A percentile compares a stretch with the other conserved stretches of the same genome.
Conservation (phyloP, 2,113 vertebrate genomes). For the Trochalopteron elliotii region DNA sequence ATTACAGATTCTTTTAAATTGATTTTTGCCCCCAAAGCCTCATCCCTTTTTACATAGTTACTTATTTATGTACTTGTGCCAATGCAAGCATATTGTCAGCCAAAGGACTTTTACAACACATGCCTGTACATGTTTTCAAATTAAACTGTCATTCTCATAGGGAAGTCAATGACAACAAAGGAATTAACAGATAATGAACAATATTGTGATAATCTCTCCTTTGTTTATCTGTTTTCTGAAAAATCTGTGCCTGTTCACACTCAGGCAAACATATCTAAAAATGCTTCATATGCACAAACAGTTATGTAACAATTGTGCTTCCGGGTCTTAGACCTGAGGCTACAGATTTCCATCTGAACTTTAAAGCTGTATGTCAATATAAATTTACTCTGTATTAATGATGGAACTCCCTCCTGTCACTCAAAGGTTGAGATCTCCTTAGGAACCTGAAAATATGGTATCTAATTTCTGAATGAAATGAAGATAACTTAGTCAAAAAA, state of each 20-base stretch:
- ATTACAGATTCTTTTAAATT: neutral
- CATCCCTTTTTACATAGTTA: neutral
- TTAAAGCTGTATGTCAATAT: neutral
- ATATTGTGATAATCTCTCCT: neutral
- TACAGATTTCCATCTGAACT: neutral
- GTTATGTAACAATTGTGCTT: neutral
- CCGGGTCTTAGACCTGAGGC: neutral
- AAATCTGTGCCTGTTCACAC: neutral
- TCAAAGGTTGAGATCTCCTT: neutral
- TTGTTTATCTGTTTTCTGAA: neutral
- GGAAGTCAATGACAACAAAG: neutral
- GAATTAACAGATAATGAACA: neutral
- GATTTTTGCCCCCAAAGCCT: neutral
- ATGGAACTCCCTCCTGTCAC: neutral
- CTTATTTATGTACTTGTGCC: neutral
- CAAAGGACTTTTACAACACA: neutral
- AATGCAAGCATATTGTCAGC: rapidly evolving
- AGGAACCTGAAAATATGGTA: neutral
- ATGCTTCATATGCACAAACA: neutral
- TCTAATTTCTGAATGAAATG: neutral
- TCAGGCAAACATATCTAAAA: neutral
- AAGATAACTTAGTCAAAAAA: neutral
- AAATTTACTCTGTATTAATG: neutral
- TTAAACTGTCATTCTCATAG: neutral
- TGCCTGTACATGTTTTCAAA: neutral